These are phyloP conservation scores for Hemibagrus guttatus DNA, from an alignment of 2,797 vertebrate species.

Conservation along the genomic window DNA sequence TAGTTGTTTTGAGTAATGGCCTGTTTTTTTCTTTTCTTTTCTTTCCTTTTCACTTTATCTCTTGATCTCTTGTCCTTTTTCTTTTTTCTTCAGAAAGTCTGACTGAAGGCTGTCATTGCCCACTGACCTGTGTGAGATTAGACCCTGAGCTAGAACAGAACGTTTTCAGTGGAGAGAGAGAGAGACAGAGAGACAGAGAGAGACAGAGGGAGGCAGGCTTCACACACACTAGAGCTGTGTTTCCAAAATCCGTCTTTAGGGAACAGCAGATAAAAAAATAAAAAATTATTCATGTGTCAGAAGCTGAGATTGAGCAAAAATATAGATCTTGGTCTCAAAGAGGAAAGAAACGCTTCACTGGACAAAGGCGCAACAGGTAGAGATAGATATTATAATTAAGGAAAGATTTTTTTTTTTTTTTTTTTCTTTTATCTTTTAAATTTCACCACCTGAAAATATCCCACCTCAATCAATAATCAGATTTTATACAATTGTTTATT, in stretches of 20 bases:
- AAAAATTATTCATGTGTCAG: not conserved
- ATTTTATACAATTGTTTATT: not conserved
- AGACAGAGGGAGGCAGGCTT: not conserved
- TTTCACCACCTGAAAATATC: not conserved
- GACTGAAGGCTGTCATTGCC: conserved; percentile 48
- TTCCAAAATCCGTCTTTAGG: not conserved
- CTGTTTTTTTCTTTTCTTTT: not conserved
- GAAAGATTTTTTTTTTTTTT: not conserved
- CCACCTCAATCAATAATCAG: not conserved
- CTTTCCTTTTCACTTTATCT: not conserved
- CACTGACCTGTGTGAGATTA: conserved; percentile 51
- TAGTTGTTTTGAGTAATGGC: not conserved
- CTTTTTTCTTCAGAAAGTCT: conserved; percentile 34
- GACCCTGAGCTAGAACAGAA: conserved; percentile 1
- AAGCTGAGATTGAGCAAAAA: not conserved
- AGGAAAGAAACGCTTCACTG: not conserved
- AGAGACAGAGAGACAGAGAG: not conserved
- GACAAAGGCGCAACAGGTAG: not conserved
- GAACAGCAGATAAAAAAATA: not conserved
- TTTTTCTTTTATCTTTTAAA: not conserved
- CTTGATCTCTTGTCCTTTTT: not conserved
- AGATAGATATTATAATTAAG: not conserved
- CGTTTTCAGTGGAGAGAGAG: not conserved
- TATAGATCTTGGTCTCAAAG: not conserved
- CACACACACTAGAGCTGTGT: not conserved